Conservation (phyloP, 2,113 vertebrate species). For the Ranitomeya variabilis region DNA sequence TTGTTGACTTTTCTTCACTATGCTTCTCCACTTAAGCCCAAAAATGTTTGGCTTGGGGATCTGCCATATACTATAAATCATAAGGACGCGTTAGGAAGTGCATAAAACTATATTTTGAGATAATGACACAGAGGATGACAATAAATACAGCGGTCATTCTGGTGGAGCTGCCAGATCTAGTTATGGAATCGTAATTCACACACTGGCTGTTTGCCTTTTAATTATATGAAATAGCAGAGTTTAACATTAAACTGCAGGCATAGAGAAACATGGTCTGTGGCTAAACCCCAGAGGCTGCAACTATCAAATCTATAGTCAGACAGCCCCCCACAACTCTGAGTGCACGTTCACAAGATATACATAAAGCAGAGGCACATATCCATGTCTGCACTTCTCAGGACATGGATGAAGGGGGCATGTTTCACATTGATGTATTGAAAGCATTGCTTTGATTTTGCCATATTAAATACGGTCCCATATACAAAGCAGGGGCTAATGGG, state of each 20-base stretch:
- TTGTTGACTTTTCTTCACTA: slow-evolving; percentile 49
- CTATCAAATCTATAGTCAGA: background rate
- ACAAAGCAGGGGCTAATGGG: slow-evolving; percentile 43
- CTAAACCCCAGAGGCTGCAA: slow-evolving; percentile 49
- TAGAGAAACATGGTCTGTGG: slow-evolving; percentile 34
- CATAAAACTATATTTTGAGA: slow-evolving; percentile 73
- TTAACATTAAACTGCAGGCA: slow-evolving; percentile 50
- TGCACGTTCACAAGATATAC: background rate
- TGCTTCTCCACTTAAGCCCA: slow-evolving; percentile 59
- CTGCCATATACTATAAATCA: slow-evolving; percentile 75
- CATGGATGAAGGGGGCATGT: background rate
- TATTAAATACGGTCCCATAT: slow-evolving; percentile 24
- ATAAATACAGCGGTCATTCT: slow-evolving; percentile 72
- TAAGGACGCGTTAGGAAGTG: slow-evolving; percentile 73
- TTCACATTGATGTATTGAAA: slow-evolving; percentile 23
- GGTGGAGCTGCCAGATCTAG: slow-evolving; percentile 63
- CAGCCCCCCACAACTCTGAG: background rate
- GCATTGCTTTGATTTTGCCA: slow-evolving; percentile 35
- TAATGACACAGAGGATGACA: slow-evolving; percentile 71
- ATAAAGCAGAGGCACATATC: slow-evolving; percentile 9
- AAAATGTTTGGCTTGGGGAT: slow-evolving; percentile 71
- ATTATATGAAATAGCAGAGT: slow-evolving; percentile 62
- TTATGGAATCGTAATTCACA: slow-evolving; percentile 63
- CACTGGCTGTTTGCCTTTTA: slow-evolving; percentile 62
- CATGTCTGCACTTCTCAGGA: slow-evolving; percentile 22